Percentiles rank a stretch among this genome's conserved stretches.
Conservation (phyloP, 1,140 invertebrate genomes). For the Penaeus indicus region DNA sequence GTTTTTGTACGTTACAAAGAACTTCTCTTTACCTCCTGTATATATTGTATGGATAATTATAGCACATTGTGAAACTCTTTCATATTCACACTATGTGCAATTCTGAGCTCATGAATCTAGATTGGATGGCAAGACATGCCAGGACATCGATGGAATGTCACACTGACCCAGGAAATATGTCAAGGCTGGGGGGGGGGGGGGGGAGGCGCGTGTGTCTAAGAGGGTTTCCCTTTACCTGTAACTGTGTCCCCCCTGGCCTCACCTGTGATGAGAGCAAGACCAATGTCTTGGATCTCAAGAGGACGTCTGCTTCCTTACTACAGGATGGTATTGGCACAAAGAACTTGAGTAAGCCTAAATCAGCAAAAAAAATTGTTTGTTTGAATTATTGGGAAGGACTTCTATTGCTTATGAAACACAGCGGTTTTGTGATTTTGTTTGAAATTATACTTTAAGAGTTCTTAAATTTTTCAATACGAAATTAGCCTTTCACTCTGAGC, state of each 20-base stretch:
- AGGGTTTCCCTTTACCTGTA: conserved; percentile 82
- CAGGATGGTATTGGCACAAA: conserved; percentile 79
- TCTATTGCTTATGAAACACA: too few relatives aligned
- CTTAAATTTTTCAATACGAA: too few relatives aligned
- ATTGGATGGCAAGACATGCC: conserved; percentile 82
- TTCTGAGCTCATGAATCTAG: conserved; percentile 66
- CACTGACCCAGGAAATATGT: conserved; percentile 71
- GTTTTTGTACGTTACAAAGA: conserved; percentile 79
- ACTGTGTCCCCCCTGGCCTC: conserved; percentile 79
- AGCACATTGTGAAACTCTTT: neutral
- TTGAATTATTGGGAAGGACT: too few relatives aligned
- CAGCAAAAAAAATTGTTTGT: too few relatives aligned
- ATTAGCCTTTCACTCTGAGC: too few relatives aligned
- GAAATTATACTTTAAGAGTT: too few relatives aligned
- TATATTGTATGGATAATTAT: neutral
- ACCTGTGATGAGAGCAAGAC: conserved; percentile 80
- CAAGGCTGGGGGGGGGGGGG: too few relatives aligned
- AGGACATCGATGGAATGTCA: conserved; percentile 85
- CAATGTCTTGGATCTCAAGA: conserved; percentile 82
- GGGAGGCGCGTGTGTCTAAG: conserved; percentile 76
- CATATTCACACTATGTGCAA: neutral
- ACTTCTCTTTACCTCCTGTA: neutral
- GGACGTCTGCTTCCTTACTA: conserved; percentile 84
- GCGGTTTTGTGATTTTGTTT: too few relatives aligned
- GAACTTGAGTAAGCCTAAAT: conserved; percentile 73